Evolutionary conservation across 2,797 vertebrate species (phyloP).

Genomic region (Gouania willdenowi): DNA sequence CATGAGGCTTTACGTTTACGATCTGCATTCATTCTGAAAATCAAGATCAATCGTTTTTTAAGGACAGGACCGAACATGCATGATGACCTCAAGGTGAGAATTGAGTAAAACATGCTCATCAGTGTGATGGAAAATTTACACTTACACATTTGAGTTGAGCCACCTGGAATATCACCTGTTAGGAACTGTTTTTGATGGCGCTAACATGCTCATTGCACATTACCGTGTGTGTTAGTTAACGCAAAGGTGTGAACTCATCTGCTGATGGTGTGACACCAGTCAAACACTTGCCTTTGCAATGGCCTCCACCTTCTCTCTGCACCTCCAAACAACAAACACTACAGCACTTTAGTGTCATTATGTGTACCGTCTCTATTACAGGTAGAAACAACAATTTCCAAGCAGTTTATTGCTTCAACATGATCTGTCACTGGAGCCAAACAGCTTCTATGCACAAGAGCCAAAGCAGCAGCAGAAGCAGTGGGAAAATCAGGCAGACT

Average conservation of each 20-base stretch:
- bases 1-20: too few species aligned
- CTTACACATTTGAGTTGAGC: conserved; percentile 29
- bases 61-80: background rate
- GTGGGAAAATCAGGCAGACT: conserved; percentile 36
- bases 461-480: conserved; percentile 15
- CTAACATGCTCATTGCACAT: conserved; percentile 28
- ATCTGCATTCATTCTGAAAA: too few species aligned
- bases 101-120: conserved; percentile 1
- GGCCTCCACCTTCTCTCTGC: conserved; percentile 32
- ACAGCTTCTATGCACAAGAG: conserved; percentile 43
- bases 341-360: conserved; percentile 9
- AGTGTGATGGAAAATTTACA: conserved; percentile 46
- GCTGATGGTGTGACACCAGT: conserved; percentile 55
- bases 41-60: too few species aligned
- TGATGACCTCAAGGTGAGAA: background rate
- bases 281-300: conserved; percentile 48
- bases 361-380: conserved; percentile 26
- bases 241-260: conserved; percentile 72
- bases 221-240: conserved; percentile 35
- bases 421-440: conserved; percentile 46
- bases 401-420: conserved; percentile 50
- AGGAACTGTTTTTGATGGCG: conserved; percentile 9
- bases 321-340: conserved; percentile 28
- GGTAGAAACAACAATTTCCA: conserved; percentile 42
- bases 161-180: conserved; percentile 34